Base-by-base conservation (phyloP, 2,797 vertebrate genomes). In the Hafferia zeledoni region DNA sequence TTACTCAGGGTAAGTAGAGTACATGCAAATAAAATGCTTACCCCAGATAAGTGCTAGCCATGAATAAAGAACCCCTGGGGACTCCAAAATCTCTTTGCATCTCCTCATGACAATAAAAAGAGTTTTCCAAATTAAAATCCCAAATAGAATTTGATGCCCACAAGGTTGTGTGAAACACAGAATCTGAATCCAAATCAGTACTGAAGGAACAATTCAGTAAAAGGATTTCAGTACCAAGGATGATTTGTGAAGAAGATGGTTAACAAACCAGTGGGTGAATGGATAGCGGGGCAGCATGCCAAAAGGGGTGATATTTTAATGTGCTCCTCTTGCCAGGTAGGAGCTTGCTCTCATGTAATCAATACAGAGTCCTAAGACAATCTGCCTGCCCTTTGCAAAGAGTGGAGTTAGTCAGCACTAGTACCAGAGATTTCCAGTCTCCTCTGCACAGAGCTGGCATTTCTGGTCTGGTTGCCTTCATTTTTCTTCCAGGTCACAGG, bases 361-460 rank as follows among this genome's bases (percentile, higher is more conserved):
- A 9, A 24, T 44, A 53, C 37, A 27, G 79, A 11, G 49, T 65
- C 44, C 18, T 13, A 33, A 33, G 92, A 83, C 27, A 79, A 87
- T 25, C 43, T 41, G 46, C 60, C 88, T 39, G 61, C 44, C 33
- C 74, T 87, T 69, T 52, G 53, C 88, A 24, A 41, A 9, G 24
- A 49, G 76, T 0, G 0, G 56, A 35, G 87, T 95, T 98, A 98
- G 89, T 98, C 97, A 57, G 97, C 72, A 1, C 96, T 96, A 0
- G 97, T 88, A 91, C 98, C 98, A 60, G 98, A 98, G 55, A 99
- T 97, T 89, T 99, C 98, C 46, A 99, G 98, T 84, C 98, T 98
- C 95, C 99, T 98, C 97, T 99, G 99, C 13, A 98, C 99, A 1
- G 99, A 99, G 94, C 96, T 98, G 57, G 83, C 94, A 41, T 55